Conservation (phyloP, 2,797 vertebrate genomes). For the Notamacropus eugenii region DNA sequence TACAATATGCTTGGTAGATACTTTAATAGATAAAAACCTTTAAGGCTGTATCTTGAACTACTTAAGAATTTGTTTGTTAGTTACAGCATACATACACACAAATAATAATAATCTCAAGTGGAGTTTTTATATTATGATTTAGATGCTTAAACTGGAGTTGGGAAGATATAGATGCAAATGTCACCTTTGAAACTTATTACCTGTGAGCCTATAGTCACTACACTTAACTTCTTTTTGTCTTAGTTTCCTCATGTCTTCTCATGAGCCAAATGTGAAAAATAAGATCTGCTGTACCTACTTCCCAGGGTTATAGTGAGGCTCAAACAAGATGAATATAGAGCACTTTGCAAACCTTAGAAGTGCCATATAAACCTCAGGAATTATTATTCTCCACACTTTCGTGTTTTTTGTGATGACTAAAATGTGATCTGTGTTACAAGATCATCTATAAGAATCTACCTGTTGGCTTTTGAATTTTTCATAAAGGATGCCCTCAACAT, state of each 20-base stretch:
- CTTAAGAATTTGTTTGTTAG: background rate
- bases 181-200: background rate
- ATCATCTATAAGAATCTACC: background rate
- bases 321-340: background rate
- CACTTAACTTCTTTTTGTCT: background rate
- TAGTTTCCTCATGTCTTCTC: conserved; percentile 20
- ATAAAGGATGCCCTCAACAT: background rate
- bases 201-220: background rate
- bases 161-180: background rate
- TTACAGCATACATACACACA: background rate
- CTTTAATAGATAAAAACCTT: background rate
- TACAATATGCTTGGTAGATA: too few species aligned
- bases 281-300: background rate
- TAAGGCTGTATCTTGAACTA: background rate
- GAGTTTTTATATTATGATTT: background rate
- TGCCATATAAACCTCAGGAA: background rate
- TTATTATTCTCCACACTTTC: background rate
- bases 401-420: background rate
- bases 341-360: background rate
- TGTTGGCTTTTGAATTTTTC: background rate
- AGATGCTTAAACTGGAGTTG: background rate
- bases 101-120: background rate
- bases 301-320: background rate
- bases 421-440: background rate
- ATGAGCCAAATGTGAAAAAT: background rate